Evolutionary conservation across 2,113 vertebrate species (phyloP).

Genomic region (Notarius lentiginosus): DNA sequence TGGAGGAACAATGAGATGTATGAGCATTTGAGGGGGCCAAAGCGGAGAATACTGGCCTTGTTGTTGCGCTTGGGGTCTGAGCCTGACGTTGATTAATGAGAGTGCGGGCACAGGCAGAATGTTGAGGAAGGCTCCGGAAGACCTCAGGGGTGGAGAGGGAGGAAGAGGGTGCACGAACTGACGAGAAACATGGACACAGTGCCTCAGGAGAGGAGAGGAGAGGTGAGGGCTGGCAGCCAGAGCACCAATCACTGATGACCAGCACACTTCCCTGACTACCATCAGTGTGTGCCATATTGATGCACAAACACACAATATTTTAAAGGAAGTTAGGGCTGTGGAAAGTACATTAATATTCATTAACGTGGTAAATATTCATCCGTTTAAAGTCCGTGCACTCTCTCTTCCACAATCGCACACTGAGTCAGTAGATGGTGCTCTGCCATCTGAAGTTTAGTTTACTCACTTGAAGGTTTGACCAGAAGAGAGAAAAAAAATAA

Average conservation of each 20-base stretch:
- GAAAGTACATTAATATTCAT: slow-evolving; percentile 33
- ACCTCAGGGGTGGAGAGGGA: slow-evolving; percentile 77
- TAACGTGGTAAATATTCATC: slow-evolving; percentile 26
- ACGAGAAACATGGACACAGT: slow-evolving; percentile 46
- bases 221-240: slow-evolving; percentile 26
- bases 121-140: slow-evolving; percentile 76
- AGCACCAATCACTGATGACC: slow-evolving; percentile 38
- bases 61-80: slow-evolving; percentile 71
- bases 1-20: slow-evolving; percentile 85
- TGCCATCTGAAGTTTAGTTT: slow-evolving; percentile 50
- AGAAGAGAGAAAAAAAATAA: background rate
- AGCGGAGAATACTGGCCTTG: slow-evolving; percentile 86
- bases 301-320: slow-evolving; percentile 39
- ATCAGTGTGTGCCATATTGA: slow-evolving; percentile 26
- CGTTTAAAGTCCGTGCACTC: background rate
- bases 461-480: slow-evolving; percentile 46
- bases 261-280: slow-evolving; percentile 23
- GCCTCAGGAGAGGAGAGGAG: slow-evolving; percentile 38
- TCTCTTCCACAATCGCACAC: slow-evolving; percentile 24
- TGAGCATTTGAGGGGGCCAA: slow-evolving; percentile 81
- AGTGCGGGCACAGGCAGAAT: slow-evolving; percentile 86
- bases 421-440: slow-evolving; percentile 76
- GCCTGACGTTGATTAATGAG: slow-evolving; percentile 92
- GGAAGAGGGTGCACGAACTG: slow-evolving; percentile 68
- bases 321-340: slow-evolving; percentile 1